Base-by-base conservation (phyloP, 1,140 invertebrate genomes). In the Drosophila insularis region DNA sequence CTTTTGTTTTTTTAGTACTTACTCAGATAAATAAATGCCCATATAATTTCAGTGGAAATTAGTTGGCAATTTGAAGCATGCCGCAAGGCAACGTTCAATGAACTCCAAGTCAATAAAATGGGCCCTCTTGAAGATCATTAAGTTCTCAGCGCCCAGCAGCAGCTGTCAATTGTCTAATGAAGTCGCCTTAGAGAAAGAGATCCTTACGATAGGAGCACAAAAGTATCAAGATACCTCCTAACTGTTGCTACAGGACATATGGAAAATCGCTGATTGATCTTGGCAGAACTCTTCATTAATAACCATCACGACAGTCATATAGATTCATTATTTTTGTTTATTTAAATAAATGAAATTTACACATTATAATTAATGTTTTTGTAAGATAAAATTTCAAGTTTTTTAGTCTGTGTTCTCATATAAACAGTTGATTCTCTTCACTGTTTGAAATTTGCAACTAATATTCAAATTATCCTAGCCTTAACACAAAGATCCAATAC, bases 1-100 rank as follows among this genome's bases (percentile, higher is more conserved):
- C 56, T 31, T 58, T 11, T 14, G 39, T 8, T 40, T 59, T 11
- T 11, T 1, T 8, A 23, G 8, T 39, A 53, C 19, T 55, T 67
- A 68, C 67, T 58, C 85, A 82, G 17, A 71, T 78, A 71, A 71
- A 82, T 46, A 68, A 82, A 87, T 27, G 37, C 19, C 59, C 21
- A 71, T 69, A 78, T 80, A 89, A 80, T 89, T 73, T 75, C 80
- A 70, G 71, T 87, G 76, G 50, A 89, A 87, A 87, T 87, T 77
- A 73, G 84, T 82, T 87, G 54, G 79, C 82, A 82, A 86, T 89
- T 87, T 89, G 66, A 80, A 71, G 84, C 84, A 79, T 63, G 80
- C 50, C 53, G 56, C 32, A 3, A 32, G 27, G 31, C 60, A 67
- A 66, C 79, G 82, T 87, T 78, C 81, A 76, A 86, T 86, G 81